Base-by-base conservation (phyloP, 1,140 invertebrate species). In the Caenorhabditis brenneri region DNA sequence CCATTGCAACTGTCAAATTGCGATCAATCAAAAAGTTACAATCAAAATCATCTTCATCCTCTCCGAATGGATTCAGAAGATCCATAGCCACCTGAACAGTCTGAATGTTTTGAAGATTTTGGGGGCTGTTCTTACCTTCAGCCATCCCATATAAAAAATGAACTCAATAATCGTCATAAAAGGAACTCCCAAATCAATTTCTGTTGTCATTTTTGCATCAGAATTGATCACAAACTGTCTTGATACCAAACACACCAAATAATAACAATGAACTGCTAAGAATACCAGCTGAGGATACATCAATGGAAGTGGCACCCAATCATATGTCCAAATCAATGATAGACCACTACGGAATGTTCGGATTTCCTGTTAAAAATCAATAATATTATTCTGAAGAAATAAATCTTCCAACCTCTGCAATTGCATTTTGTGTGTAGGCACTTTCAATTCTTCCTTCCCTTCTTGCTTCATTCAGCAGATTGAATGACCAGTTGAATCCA, bases 1-100 rank as follows among this genome's bases (percentile, higher is more conserved):
- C 49, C 74, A 84, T 48, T 24, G 83, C 80, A 33, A 82, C 81
- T 19, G 74, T 84, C 16, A 92, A 92, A 79, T 94, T 94, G 51
- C 94, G 91, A 91, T 94, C 93, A 81, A 85, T 46, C 16, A 87
- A 58, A 31, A 80, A 86, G 60, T 86, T 86, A 24, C 87, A 80
- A 31, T 88, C 87, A 69, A 88, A 88, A 60, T 88, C 87, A 69
- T 88, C 87, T 58, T 88, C 87, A 46, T 88, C 87, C 36, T 88
- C 87, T 46, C 87, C 87, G 22, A 87, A 86, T 12, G 87, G 87
- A 81, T 88, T 88, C 29, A 88, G 48, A 29, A 88, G 79, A 33
- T 74, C 83, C 58, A 86, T 81, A n/a, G 87, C 87, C 7, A 88
- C 86, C 86, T 87, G 53, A 60, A 80, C 10, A 46, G 19, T 1